A percentile compares a stretch with the other conserved stretches of the same genome.
Conservation (phyloP, 2,113 vertebrate species). For the Panthera tigris region DNA sequence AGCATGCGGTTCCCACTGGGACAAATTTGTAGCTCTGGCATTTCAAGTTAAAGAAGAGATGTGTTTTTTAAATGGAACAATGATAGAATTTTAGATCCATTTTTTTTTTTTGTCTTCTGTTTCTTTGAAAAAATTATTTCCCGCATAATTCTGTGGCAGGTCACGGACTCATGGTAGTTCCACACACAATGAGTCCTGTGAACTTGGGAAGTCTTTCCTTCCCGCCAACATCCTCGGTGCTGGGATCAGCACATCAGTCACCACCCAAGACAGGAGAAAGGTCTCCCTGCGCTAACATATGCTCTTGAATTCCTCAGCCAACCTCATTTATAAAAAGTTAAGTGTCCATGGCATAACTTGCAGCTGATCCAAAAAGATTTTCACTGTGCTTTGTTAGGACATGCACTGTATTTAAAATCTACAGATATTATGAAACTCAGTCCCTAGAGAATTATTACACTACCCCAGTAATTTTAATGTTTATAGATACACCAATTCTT, state of each 20-base stretch:
- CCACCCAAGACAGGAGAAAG: constrained; percentile 27
- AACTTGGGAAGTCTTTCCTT: constrained; percentile 4
- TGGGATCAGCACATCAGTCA: constrained; percentile 65
- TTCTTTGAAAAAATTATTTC: constrained; percentile 41
- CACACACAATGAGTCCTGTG: neutral
- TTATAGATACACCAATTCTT: constrained; percentile 40
- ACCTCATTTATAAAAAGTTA: constrained; percentile 71
- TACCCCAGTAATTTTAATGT: constrained; percentile 48
- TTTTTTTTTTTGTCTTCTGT: neutral
- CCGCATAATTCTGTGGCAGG: neutral
- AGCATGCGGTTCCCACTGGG: neutral
- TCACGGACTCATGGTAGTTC: neutral
- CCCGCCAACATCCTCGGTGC: neutral
- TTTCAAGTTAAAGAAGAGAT: constrained; percentile 25
- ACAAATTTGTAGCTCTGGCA: neutral
- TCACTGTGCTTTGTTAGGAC: constrained; percentile 73
- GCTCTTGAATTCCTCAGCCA: constrained; percentile 56
- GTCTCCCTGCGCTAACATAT: neutral
- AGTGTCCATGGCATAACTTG: constrained; percentile 73
- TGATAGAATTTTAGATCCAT: constrained; percentile 25
- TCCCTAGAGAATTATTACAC: constrained; percentile 55
- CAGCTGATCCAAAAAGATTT: constrained; percentile 70
- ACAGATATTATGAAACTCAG: constrained; percentile 66
- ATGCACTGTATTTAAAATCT: constrained; percentile 63
- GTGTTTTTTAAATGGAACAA: neutral